Percentiles rank a stretch among this genome's conserved stretches.
Conservation (phyloP, 1,140 invertebrate genomes). For the Mamestra configurata region DNA sequence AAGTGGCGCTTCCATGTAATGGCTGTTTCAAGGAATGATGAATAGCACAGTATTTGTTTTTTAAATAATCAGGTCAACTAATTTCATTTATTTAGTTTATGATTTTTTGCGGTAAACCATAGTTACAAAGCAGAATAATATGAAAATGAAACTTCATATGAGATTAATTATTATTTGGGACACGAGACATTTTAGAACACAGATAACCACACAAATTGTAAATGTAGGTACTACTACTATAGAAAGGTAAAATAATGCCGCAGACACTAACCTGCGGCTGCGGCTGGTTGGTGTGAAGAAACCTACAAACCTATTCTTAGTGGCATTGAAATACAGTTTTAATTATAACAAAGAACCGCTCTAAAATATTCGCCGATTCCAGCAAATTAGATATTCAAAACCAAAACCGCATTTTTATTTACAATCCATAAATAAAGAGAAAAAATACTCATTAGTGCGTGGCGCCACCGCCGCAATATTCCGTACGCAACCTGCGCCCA, state of each 20-base stretch:
- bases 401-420: background rate
- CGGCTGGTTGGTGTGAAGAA: too few species aligned
- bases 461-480: background rate
- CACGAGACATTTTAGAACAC: too few species aligned
- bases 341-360: background rate
- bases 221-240: too few species aligned
- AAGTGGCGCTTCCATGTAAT: conserved; percentile 1
- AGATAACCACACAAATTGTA: too few species aligned
- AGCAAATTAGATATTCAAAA: background rate
- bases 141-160: too few species aligned
- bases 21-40: conserved; percentile 10
- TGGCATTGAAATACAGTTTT: background rate
- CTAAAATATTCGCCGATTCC: background rate
- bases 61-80: background rate
- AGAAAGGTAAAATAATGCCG: too few species aligned
- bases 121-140: background rate
- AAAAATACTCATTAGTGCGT: conserved; percentile 16
- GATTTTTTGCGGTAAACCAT: background rate
- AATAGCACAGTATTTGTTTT: background rate
- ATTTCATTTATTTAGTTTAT: background rate
- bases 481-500: conserved; percentile 11
- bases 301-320: background rate
- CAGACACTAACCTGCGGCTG: too few species aligned
- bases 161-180: too few species aligned
- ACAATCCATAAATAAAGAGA: background rate